Base-by-base conservation (phyloP, 1,140 invertebrate genomes). In the Gonioctena quinquepunctata region DNA sequence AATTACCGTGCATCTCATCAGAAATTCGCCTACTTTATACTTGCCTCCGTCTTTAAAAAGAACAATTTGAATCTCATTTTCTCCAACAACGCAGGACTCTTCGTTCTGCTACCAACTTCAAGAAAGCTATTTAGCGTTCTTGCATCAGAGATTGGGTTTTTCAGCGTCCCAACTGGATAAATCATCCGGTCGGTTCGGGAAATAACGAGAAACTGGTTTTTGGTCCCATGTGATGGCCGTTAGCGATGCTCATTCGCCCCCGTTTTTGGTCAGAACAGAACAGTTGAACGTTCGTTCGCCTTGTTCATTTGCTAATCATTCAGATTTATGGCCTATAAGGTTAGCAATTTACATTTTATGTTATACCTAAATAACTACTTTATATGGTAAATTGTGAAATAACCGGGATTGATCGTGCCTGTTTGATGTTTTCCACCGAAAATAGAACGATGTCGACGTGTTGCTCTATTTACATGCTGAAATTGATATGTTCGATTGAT, bases 291-390 rank as follows among this genome's bases (percentile, higher is more conserved):
- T 42, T 26, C 26, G 48, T 49, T 26, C 26, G 48, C 64, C 64
- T 66, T 57, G 64, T 66, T 66, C 67, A 72, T 72, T 69, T 65
- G 70, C 70, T 72, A 72, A 72, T 72, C 70, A 72, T 68, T 65
- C 60, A 69, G 70, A 72, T 72, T 72, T 72, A 72, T 69, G 59
- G 66, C 48, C 66, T 72, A 52, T 52, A 59, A 72, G 70, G 61
- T 52, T 65, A 61, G 66, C 66, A 69, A 69, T 72, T 63, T 63
- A 19, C 16, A 63, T 63, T 63, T 49, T 28, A 28, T 48, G 61
- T 63, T 63, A 63, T 63, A 63, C 61, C 48, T 63, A 63, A 63
- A 63, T 63, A 63, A 42, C 33, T 42, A 42, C 0, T 8, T 11
- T 42, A n/a, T 42, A 57, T 11, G 33, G 33, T n/a, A 42, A 42